A percentile compares a stretch with the other conserved stretches of the same genome.
Evolutionary conservation across 1,140 invertebrate genomes (phyloP).

Genomic region (Cephus cinctus): DNA sequence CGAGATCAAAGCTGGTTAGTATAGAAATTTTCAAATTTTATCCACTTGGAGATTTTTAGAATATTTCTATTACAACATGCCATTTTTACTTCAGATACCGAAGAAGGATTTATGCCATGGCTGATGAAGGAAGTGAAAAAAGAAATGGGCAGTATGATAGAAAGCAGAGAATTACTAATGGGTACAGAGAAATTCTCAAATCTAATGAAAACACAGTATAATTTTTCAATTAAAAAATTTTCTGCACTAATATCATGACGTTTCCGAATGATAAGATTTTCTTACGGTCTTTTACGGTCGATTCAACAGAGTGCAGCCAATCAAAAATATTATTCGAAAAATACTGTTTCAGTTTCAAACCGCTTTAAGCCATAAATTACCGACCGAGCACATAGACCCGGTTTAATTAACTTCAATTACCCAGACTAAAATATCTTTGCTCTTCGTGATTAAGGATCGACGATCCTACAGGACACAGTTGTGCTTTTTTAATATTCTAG

Average conservation of each 20-base stretch:
- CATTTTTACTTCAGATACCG: slow-evolving; percentile 59
- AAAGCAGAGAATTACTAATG: slow-evolving; percentile 74
- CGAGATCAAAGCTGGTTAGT: slow-evolving; percentile 66
- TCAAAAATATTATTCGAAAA: too few species aligned
- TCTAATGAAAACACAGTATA: not conserved
- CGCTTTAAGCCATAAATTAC: too few species aligned
- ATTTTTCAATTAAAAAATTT: slow-evolving; percentile 1
- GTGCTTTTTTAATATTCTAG: too few species aligned
- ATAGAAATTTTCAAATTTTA: not conserved
- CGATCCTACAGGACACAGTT: too few species aligned
- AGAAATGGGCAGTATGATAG: slow-evolving; percentile 76
- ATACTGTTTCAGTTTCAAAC: too few species aligned
- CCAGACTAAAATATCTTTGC: too few species aligned
- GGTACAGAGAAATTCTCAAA: slow-evolving; percentile 51
- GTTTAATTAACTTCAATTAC: too few species aligned
- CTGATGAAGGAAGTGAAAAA: slow-evolving; percentile 76
- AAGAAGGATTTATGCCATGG: slow-evolving; percentile 87
- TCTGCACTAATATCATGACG: too few species aligned
- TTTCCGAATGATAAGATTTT: slow-evolving; percentile 63
- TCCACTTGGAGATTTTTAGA: slow-evolving; percentile 7
- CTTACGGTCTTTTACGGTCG: not conserved
- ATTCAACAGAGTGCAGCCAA: too few species aligned
- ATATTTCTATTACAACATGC: slow-evolving; percentile 2
- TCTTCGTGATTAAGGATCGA: too few species aligned
- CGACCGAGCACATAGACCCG: too few species aligned